Evolutionary conservation across 2,888 invertebrate species (phyloP), one percentile per base, ranked within the genome.

Genomic region (Itoplectis maculator): DNA sequence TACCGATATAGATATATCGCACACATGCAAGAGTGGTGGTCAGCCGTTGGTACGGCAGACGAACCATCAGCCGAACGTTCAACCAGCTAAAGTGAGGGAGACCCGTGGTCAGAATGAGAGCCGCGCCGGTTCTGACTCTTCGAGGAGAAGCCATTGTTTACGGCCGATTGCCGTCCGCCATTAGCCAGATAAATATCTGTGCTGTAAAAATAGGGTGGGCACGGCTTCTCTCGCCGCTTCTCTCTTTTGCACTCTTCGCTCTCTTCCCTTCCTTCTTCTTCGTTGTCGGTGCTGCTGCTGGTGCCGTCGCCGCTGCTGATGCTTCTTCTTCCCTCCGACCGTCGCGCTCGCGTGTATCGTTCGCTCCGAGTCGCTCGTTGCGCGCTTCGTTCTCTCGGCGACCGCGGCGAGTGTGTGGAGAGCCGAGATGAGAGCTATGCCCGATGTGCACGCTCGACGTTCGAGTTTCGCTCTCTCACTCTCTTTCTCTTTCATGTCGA

Each of bases 161-260:
- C 83, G 84, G 75, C 77, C 85, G 84, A 85, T 85, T 85, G 85
- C 82, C 81, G 82, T 84, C 78, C 72, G 79, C 84, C 81, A 85
- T 85, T 85, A 85, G 84, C 79, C 82, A 84, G 85, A 85, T 85
- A 85, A 85, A 84, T 85, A 85, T 85, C 85, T 84, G 63, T 65
- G 76, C 72, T 77, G 81, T 84, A 82, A 84, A 84, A 85, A 85
- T 85, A 82, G 81, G 84, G 84, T 85, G 84, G 82, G 85, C 51
- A 69, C 76, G 78, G 77, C 79, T 77, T 68, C 76, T 83, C 79
- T 63, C 68, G 74, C 77, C 49, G 37, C 61, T 69, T 74, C 47
- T 69, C 72, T 73, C 56, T 73, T 45, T 63, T 51, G 11, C 56
- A 18, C 29, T 66, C 42, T 63, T 51, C 51, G 9, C 51, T 8